These are phyloP conservation scores for Petroica traversi DNA, from an alignment of 2,113 vertebrate genomes.

Conservation along the genomic window DNA sequence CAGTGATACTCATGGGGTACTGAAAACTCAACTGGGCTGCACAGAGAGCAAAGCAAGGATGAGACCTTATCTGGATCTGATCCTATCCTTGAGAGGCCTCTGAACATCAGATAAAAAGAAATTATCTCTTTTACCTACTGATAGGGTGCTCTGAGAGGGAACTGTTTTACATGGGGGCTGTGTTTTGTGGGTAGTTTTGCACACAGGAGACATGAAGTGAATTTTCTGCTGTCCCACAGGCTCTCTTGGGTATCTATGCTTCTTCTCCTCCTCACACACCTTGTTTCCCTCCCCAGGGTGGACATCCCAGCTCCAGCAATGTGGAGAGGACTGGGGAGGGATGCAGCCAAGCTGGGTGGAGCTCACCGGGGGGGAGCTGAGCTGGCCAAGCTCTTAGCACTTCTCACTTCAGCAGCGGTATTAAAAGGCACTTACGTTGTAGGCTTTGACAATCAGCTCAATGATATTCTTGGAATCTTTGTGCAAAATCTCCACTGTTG, in stretches of 20 bases:
- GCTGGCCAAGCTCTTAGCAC: background rate
- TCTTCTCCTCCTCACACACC: background rate
- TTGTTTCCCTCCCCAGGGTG: background rate
- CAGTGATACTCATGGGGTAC: fast-evolving
- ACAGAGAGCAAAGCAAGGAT: fast-evolving
- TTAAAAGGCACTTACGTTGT: constrained; percentile 83
- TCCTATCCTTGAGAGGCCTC: background rate
- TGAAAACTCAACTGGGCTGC: background rate
- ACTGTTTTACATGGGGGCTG: background rate
- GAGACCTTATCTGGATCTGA: fast-evolving
- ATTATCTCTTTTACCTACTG: background rate
- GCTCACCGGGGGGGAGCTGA: fast-evolving
- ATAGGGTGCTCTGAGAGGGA: background rate
- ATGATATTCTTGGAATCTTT: constrained; percentile 97
- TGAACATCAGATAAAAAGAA: background rate
- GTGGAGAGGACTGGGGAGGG: background rate
- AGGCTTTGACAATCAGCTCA: constrained; percentile 91
- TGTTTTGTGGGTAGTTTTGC: background rate
- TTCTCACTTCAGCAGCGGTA: background rate
- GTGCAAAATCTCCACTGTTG: constrained; percentile 94
- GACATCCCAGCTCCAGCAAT: background rate
- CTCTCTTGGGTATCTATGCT: background rate
- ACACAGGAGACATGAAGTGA: fast-evolving
- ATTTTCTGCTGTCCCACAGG: background rate
- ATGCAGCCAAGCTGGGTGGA: background rate